Evolutionary conservation across 2,888 invertebrate genomes (phyloP).

Genomic region (Icerya purchasi): DNA sequence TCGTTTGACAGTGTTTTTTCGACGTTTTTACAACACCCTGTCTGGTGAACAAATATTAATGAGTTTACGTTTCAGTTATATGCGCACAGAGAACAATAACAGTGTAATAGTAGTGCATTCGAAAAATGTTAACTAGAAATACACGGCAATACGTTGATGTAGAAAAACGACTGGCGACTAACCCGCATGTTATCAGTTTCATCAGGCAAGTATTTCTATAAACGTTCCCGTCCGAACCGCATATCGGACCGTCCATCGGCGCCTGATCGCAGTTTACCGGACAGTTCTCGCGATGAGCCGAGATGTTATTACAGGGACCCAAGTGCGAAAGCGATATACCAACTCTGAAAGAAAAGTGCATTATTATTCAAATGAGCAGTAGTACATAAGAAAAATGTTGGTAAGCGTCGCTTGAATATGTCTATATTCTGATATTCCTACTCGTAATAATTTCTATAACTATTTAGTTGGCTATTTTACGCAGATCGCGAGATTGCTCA

Average conservation of each 20-base stretch:
- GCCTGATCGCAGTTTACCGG: conserved; percentile 70
- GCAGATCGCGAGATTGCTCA: too few relatives aligned
- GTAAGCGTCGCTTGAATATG: too few relatives aligned
- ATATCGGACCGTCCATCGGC: conserved; percentile 71
- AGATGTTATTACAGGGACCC: conserved; percentile 43
- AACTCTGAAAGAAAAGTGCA: too few relatives aligned
- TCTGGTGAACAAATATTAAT: conserved; percentile 27
- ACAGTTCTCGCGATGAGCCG: conserved; percentile 70
- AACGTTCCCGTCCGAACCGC: conserved; percentile 77
- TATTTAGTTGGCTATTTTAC: too few relatives aligned
- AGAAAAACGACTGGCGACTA: conserved; percentile 21
- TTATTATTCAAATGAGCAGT: too few relatives aligned
- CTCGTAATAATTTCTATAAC: too few relatives aligned
- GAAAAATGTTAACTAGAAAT: too few relatives aligned
- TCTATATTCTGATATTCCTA: too few relatives aligned
- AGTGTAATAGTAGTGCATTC: too few relatives aligned
- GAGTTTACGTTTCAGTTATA: neutral
- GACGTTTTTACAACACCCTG: conserved; percentile 69
- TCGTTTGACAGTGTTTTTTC: conserved; percentile 77
- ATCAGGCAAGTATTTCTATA: conserved; percentile 85
- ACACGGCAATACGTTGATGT: too few relatives aligned
- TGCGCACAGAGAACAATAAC: too few relatives aligned
- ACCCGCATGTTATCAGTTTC: conserved; percentile 77
- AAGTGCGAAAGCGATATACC: conserved; percentile 39
- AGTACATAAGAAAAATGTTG: too few relatives aligned